Percentiles rank a stretch among this genome's conserved stretches.
Evolutionary conservation across 2,797 vertebrate genomes (phyloP).

Genomic region (Hypotaenidia okinawae): DNA sequence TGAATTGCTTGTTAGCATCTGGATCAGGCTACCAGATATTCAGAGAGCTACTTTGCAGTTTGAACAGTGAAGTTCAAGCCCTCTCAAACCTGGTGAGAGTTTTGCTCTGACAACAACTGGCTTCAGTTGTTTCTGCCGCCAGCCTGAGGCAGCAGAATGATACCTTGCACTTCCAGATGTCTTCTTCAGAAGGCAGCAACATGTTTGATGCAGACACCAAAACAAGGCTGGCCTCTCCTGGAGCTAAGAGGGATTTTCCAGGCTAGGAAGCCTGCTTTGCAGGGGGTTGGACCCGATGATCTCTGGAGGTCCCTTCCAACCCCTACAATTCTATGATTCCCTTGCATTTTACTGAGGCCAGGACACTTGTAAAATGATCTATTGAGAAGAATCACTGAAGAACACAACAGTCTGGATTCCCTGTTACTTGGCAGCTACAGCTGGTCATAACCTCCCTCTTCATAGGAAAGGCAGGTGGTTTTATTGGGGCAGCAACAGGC

Average conservation of each 20-base stretch:
- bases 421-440: not conserved
- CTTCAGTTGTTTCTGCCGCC: not conserved
- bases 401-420: not conserved
- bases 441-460: not conserved
- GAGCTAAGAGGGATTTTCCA: not conserved
- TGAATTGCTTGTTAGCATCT: not conserved
- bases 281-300: too few relatives aligned
- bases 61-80: not conserved
- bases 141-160: not conserved
- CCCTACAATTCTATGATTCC: too few relatives aligned
- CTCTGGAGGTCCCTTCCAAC: too few relatives aligned
- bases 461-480: not conserved
- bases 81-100: not conserved
- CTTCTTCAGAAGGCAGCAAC: slow-evolving; percentile 10
- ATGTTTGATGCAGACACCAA: not conserved
- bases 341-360: not conserved
- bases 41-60: not conserved
- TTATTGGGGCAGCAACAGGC: not conserved
- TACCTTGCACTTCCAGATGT: not conserved
- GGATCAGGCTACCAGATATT: not conserved
- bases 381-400: not conserved
- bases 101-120: not conserved
- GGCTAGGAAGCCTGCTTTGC: too few relatives aligned
- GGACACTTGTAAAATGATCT: not conserved
- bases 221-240: slow-evolving; percentile 20